Evolutionary conservation across 2,797 vertebrate species (phyloP), one percentile per base, ranked within the genome.

Genomic region (Pipistrellus kuhlii): DNA sequence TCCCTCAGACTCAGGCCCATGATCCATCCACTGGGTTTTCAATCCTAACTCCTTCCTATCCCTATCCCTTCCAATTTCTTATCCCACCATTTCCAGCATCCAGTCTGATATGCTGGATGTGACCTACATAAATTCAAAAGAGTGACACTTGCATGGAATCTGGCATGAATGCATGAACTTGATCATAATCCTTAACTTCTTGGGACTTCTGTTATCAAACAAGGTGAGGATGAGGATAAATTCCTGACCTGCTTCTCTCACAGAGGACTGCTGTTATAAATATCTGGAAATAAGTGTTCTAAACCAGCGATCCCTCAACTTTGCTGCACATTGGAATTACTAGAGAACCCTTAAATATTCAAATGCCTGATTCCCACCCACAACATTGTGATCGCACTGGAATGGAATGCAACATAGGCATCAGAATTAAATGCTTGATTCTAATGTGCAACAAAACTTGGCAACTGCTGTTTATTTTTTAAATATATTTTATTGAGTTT

Each of bases 1-100:
- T 90, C 90, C 32, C 6, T 20, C 88, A 94, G 95, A 96, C 55
- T 11, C 85, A 41, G 93, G 71, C 91, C 69, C 0, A 0, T 8
- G 3, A 95, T 96, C 72, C 95, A 17, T 66, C 92, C 73, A 86
- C 59, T 91, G 0, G 0, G 80, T 88, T 64, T 71, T n/a, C 68
- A 64, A 75, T 35, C 14, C 59, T 20, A 83, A 27, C 30, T 25
- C 30, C 35, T 51, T 27, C 27, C 23, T 21, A 30, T 38, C 8
- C 23, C 32, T 17, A 17, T 18, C 15, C 4, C n/a, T 62, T 59
- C 59, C 21, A 41, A 0, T 11, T 87, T 72, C 83, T 90, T 38
- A 21, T 8, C 35, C 59, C 57, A 75, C 32, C 76, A 13, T 66
- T 64, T 94, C 59, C 53, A 85, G 71, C 81, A 69, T 38, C 72